Evolutionary conservation across 2,797 vertebrate genomes (phyloP).

Genomic region (Alectoris magna): DNA sequence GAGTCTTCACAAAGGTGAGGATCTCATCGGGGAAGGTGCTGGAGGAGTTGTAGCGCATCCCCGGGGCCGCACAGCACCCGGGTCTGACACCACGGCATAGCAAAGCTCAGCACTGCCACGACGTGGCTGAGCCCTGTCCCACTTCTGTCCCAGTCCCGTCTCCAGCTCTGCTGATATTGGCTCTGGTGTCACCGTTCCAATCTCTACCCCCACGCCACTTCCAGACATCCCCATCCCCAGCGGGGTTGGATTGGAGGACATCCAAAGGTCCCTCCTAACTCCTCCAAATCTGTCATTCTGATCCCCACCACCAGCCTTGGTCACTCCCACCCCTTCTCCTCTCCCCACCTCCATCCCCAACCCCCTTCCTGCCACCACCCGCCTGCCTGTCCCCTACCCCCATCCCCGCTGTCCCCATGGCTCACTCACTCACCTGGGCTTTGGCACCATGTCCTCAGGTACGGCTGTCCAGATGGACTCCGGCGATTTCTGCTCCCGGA

Average conservation of each 20-base stretch:
- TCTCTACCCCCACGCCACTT: no score
- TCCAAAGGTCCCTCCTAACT: not conserved
- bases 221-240: not conserved
- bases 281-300: not conserved
- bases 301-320: not conserved
- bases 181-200: not conserved
- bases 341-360: not conserved
- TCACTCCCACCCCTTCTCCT: not conserved
- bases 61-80: slow-evolving; percentile 89
- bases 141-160: not conserved
- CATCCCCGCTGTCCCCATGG: rapidly evolving
- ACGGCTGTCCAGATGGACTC: slow-evolving; percentile 97
- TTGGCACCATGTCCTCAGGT: slow-evolving; percentile 92
- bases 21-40: slow-evolving; percentile 95
- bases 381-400: not conserved
- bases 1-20: slow-evolving; percentile 95
- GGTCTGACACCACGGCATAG: slow-evolving; percentile 79
- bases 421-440: slow-evolving; percentile 85
- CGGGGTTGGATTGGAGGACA: not conserved
- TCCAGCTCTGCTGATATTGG: not conserved
- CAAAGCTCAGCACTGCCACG: not conserved
- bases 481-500: slow-evolving; percentile 95
- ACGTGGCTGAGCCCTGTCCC: not conserved
- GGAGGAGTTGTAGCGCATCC: slow-evolving; percentile 91
- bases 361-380: rapidly evolving